These are phyloP conservation scores for Myiothlypis coronata DNA, from an alignment of 2,797 vertebrate genomes.

Conservation along the genomic window DNA sequence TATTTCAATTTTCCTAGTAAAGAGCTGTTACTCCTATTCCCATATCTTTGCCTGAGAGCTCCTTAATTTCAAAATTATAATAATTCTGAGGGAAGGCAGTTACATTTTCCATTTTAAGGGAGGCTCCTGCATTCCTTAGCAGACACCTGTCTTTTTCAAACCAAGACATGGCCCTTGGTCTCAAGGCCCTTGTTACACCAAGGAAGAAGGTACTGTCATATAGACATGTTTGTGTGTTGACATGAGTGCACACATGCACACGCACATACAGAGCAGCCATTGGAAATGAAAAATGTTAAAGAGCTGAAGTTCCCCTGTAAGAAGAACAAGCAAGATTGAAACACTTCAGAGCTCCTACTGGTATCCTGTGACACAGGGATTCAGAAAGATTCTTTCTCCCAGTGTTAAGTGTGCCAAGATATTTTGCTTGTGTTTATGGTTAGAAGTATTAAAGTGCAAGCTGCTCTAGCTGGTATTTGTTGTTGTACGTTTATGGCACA, in stretches of 20 bases:
- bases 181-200: neutral
- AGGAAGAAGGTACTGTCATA: neutral
- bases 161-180: neutral
- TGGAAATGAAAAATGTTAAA: neutral
- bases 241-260: fast-evolving
- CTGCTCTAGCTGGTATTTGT: neutral
- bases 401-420: neutral
- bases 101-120: neutral
- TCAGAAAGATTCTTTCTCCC: neutral
- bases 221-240: fast-evolving
- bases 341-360: fast-evolving
- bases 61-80: neutral
- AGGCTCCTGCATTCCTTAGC: neutral
- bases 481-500: neutral
- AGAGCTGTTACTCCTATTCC: neutral
- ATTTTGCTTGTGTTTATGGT: neutral
- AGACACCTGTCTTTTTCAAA: neutral
- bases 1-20: neutral
- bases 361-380: neutral
- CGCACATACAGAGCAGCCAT: neutral
- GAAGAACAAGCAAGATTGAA: neutral
- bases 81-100: neutral
- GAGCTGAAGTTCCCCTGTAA: neutral
- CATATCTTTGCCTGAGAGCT: neutral
- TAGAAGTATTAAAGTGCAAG: neutral